Conservation (phyloP, 2,113 vertebrate species). For the Oxygymnocypris stewartii region DNA sequence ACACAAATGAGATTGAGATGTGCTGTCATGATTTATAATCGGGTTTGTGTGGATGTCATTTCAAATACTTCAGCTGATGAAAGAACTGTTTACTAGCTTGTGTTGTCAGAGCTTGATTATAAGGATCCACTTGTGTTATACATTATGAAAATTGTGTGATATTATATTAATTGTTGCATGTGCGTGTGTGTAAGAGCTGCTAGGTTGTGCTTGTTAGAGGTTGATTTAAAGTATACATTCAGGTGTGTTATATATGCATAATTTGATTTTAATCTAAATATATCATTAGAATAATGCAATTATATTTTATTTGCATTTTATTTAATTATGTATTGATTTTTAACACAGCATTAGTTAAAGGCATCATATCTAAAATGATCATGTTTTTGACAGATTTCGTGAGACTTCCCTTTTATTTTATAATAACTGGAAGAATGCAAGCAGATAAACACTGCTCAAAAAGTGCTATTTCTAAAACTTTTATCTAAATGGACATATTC, state of each 20-base stretch:
- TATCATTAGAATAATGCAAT: too few species aligned
- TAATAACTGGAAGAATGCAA: too few species aligned
- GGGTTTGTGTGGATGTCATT: neutral
- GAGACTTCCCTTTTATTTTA: neutral
- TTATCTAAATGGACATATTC: too few species aligned
- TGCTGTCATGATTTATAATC: constrained; percentile 32
- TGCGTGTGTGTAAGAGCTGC: neutral
- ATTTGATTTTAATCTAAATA: too few species aligned
- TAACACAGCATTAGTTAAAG: neutral
- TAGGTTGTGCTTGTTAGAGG: too few species aligned
- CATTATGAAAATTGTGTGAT: neutral
- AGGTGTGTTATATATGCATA: too few species aligned
- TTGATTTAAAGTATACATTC: too few species aligned
- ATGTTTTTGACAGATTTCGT: neutral
- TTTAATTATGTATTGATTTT: too few species aligned
- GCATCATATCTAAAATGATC: neutral
- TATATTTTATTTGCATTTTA: too few species aligned
- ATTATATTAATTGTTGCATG: neutral
- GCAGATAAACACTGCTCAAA: too few species aligned
- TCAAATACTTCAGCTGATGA: neutral
- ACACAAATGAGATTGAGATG: neutral
- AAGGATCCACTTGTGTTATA: constrained; percentile 44
- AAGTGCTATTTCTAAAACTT: too few species aligned
- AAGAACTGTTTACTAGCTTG: constrained; percentile 59
- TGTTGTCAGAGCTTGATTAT: constrained; percentile 64